Base-by-base conservation (phyloP, 2,797 vertebrate species). In the Cirrhinus mrigala region DNA sequence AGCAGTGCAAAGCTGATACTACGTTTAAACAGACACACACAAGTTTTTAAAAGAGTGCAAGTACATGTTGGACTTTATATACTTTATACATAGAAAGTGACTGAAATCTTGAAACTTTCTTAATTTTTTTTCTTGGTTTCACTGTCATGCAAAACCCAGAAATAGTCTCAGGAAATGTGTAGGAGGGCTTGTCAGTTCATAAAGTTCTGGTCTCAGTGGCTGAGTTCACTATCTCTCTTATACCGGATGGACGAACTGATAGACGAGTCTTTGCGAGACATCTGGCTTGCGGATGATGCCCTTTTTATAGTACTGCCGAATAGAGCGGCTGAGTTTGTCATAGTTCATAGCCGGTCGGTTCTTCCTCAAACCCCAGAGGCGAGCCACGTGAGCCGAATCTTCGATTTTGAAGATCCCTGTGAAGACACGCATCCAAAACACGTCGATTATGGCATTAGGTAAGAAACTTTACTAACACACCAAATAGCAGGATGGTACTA, bases 271-370 rank as follows among this genome's bases (percentile, higher is more conserved):
- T 94, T 99, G 98, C 64, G 98, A 99, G 91, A 99, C 95, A 82
- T 98, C 98, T 0, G 98, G 98, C 85, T 99, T 99, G 6, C 98
- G 97, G 89, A 99, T 99, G 93, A 99, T 99, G 37, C 98, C 98
- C 89, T 99, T 99, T 94, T 98, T 99, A 93, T 99, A 99, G 95
- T 99, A 99, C 92, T 99, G 98, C 62, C 98, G 97, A 92, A 99
- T 99, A 91, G 98, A 99, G 88, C 98, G 98, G 93, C 98, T 99
- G 92, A 99, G 96, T 90, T 99, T 99, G 96, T 99, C 98, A 33
- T 99, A 99, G 95, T 99, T 99, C 98, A 99, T 99, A 79, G 98
- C 98, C 0, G 98, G 98, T 0, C 98, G 96, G 89, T 99, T 99
- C 95, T 99, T 99, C 20, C 98, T 92, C 90, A 99, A 96, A 56